phyloP scores from a whole-genome alignment of 2,797 vertebrate species.

The Crenichthys baileyi region DNA sequence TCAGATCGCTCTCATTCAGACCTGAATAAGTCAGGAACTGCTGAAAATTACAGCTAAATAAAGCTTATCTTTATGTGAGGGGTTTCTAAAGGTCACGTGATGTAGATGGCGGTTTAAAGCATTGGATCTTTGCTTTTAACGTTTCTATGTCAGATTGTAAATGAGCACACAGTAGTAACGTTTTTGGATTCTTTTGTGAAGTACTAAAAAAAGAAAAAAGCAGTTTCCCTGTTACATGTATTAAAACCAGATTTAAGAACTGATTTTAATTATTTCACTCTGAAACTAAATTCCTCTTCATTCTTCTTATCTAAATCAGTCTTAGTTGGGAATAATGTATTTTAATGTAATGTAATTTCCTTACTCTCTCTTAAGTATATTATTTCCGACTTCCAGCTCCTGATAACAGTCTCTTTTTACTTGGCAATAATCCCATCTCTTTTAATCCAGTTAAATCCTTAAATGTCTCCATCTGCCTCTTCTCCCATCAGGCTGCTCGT shows the following conservation, averaged over 20 bases:
- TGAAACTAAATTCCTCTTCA: not conserved
- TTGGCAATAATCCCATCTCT: constrained; percentile 35
- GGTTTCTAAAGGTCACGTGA: too few relatives aligned
- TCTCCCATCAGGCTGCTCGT: constrained; percentile 82
- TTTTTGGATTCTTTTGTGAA: not conserved
- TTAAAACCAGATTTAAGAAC: constrained; percentile 7
- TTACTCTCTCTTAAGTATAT: constrained; percentile 32
- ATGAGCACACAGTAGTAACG: not conserved
- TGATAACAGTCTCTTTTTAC: constrained; percentile 24
- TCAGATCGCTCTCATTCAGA: not conserved
- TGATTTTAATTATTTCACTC: constrained; percentile 13
- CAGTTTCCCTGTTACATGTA: not conserved
- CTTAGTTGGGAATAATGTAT: constrained; percentile 21
- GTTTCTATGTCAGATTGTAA: not conserved
- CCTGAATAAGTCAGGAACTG: not conserved
- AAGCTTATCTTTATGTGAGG: not conserved
- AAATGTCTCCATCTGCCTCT: not conserved
- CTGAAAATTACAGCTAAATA: not conserved
- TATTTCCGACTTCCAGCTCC: constrained; percentile 26
- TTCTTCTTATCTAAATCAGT: constrained; percentile 41
- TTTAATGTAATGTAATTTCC: constrained; percentile 17
- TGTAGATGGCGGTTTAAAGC: not conserved
- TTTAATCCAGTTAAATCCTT: constrained; percentile 13
- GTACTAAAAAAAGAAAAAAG: not conserved
- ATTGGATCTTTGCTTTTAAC: not conserved